A percentile compares a stretch with the other conserved stretches of the same genome.
Evolutionary conservation across 1,140 invertebrate genomes (phyloP).

Genomic region (Drosophila teissieri): DNA sequence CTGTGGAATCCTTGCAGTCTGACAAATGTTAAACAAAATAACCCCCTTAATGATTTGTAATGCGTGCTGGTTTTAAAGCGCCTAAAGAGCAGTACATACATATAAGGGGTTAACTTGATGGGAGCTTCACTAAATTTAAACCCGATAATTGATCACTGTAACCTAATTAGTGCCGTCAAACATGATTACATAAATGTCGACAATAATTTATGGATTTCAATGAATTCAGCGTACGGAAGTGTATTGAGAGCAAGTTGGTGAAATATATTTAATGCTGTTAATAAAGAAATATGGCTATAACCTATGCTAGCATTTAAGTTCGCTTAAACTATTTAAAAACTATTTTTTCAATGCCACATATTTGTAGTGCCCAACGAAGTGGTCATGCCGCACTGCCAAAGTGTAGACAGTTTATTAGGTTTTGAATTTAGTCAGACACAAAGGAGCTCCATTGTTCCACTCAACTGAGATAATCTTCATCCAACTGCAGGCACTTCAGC

Average conservation of each 20-base stretch:
- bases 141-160: slow-evolving; percentile 18
- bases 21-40: slow-evolving; percentile 43
- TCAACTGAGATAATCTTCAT: slow-evolving; percentile 43
- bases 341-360: too few relatives aligned
- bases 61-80: slow-evolving; percentile 39
- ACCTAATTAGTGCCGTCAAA: slow-evolving; percentile 21
- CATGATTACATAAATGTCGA: slow-evolving; percentile 7
- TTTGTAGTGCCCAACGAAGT: slow-evolving; percentile 9
- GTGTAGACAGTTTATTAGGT: slow-evolving; percentile 27
- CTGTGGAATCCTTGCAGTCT: slow-evolving; percentile 31
- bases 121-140: not conserved
- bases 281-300: too few relatives aligned
- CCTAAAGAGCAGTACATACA: not conserved
- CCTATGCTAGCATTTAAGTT: too few relatives aligned
- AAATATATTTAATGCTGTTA: too few relatives aligned
- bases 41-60: slow-evolving; percentile 66
- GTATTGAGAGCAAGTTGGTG: not conserved
- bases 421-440: slow-evolving; percentile 37
- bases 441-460: slow-evolving; percentile 36
- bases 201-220: slow-evolving; percentile 11
- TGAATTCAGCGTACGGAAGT: too few relatives aligned
- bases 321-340: too few relatives aligned
- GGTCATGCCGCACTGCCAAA: slow-evolving; percentile 2
- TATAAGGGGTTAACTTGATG: not conserved
- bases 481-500: slow-evolving; percentile 31